Conservation (phyloP, 2,888 invertebrate species). For the Diloba caeruleocephala region DNA sequence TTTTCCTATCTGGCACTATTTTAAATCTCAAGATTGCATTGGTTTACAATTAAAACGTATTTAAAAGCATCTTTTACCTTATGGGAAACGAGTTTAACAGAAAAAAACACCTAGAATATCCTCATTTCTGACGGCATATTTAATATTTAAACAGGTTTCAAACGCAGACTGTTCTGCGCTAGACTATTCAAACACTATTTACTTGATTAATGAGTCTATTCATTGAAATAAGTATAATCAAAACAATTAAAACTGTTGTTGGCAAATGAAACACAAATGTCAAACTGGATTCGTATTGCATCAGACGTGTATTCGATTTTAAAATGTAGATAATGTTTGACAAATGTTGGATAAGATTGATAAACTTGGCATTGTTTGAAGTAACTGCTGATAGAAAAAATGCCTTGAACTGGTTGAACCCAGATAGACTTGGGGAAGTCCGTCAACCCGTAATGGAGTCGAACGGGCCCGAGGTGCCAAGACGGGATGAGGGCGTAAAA, state of each 20-base stretch:
- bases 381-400: neutral
- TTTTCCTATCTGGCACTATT: no score
- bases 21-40: no score
- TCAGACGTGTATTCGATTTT: constrained; percentile 1
- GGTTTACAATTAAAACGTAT: neutral
- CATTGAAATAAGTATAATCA: constrained; percentile 24
- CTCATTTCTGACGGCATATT: constrained; percentile 28
- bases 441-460: no score
- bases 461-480: no score
- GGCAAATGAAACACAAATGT: neutral
- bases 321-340: neutral
- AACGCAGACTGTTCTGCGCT: constrained; percentile 3
- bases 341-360: no score
- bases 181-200: constrained; percentile 25
- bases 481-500: no score
- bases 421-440: no score
- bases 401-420: neutral
- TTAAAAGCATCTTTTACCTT: constrained; percentile 10
- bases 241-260: constrained; percentile 18
- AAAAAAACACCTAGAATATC: constrained; percentile 22
- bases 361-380: neutral
- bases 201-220: constrained; percentile 25
- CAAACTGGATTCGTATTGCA: no score
- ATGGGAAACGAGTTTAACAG: constrained; percentile 5
- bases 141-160: constrained; percentile 13